phyloP scores from a whole-genome alignment of 92 coral and sea anemone species.

The Porites lobata region DNA sequence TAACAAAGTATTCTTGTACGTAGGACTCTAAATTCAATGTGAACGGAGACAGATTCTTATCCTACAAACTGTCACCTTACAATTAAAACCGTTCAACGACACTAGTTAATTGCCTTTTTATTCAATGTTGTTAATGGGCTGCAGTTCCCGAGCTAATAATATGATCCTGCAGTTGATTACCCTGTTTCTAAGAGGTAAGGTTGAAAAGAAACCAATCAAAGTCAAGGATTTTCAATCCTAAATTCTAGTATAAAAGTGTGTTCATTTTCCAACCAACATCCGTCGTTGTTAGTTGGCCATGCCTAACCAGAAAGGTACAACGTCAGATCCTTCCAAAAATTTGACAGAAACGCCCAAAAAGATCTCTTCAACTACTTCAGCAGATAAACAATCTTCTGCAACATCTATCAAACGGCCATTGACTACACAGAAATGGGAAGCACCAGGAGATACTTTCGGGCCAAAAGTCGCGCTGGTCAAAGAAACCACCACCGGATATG shows the following conservation, averaged over 20 bases:
- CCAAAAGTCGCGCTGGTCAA: slow-evolving; percentile 60
- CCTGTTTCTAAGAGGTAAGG: slow-evolving; percentile 11
- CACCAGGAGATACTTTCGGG: slow-evolving; percentile 70
- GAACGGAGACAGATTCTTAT: no score
- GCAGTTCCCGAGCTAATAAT: background rate
- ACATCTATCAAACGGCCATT: slow-evolving; percentile 62
- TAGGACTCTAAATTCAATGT: no score
- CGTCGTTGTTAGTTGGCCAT: slow-evolving; percentile 21
- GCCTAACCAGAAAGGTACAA: slow-evolving; percentile 40
- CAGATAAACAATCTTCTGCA: slow-evolving; percentile 47
- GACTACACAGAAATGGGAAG: slow-evolving; percentile 54
- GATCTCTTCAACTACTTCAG: slow-evolving; percentile 61
- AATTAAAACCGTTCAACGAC: no score
- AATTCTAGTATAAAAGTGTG: slow-evolving; percentile 37
- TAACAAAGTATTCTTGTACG: no score
- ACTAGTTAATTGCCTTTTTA: no score
- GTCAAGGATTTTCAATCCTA: slow-evolving; percentile 55
- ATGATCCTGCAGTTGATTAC: background rate
- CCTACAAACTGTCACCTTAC: no score
- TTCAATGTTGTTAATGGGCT: no score
- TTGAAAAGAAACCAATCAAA: slow-evolving; percentile 50
- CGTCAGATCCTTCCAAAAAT: slow-evolving; percentile 50
- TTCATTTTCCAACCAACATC: slow-evolving; percentile 40
- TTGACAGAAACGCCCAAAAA: slow-evolving; percentile 59
- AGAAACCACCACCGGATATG: slow-evolving; percentile 58